A percentile compares a stretch with the other conserved stretches of the same genome.
Conservation (phyloP, 2,113 vertebrate genomes). For the Atlantisia rogersi region DNA sequence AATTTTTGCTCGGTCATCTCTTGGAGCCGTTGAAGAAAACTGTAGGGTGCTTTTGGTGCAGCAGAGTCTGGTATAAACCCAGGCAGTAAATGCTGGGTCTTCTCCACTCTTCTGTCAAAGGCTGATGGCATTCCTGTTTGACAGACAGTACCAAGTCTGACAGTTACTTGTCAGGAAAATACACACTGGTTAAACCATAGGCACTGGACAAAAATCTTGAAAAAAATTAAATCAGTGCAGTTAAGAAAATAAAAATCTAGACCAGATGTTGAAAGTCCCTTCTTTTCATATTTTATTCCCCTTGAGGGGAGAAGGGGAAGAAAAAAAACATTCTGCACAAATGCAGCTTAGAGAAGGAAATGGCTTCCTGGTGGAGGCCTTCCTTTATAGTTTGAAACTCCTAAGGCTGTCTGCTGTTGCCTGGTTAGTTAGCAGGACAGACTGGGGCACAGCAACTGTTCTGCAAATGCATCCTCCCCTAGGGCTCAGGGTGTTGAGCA, state of each 20-base stretch:
- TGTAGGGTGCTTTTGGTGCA: background rate
- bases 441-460: background rate
- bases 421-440: background rate
- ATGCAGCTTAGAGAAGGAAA: conserved; percentile 69
- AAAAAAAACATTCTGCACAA: background rate
- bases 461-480: background rate
- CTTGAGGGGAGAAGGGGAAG: background rate
- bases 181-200: background rate
- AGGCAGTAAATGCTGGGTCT: background rate
- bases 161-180: background rate
- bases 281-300: conserved; percentile 19
- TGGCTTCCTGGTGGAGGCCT: background rate
- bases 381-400: conserved; percentile 21
- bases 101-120: background rate
- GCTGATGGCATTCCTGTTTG: background rate
- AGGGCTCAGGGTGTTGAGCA: background rate
- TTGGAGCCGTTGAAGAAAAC: background rate
- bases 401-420: background rate
- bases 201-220: background rate
- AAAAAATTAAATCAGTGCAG: background rate
- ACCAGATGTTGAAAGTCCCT: conserved; percentile 41
- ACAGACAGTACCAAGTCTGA: background rate
- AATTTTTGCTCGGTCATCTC: background rate
- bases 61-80: background rate
- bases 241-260: conserved; percentile 30